A percentile compares a stretch with the other conserved stretches of the same genome.
phyloP scores from a whole-genome alignment of 2,888 invertebrate species.

The Scaptomyza cyrtandrae region DNA sequence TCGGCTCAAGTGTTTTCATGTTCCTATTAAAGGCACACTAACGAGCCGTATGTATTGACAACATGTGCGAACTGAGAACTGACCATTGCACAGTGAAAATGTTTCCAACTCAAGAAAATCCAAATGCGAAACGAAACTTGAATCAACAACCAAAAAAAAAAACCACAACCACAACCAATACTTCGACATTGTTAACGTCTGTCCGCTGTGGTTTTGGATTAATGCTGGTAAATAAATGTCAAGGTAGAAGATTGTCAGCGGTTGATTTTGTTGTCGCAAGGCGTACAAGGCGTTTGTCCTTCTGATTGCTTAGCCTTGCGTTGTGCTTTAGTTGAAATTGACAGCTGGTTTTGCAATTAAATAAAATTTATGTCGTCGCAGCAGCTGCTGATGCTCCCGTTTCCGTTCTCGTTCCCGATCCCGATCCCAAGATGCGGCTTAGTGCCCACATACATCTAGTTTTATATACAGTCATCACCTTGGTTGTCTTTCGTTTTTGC shows the following conservation, averaged over 20 bases:
- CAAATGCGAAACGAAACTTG: conserved; percentile 34
- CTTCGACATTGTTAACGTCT: conserved; percentile 31
- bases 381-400: conserved; percentile 27
- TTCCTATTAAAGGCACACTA: conserved; percentile 34
- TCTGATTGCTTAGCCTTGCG: conserved; percentile 11
- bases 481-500: conserved; percentile 36
- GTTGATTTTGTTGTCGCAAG: conserved; percentile 44
- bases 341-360: conserved; percentile 78
- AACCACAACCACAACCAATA: conserved; percentile 14
- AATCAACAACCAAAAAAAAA: background rate
- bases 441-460: conserved; percentile 5
- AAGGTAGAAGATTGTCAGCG: conserved; percentile 56
- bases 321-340: conserved; percentile 66
- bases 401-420: conserved; percentile 6
- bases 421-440: background rate
- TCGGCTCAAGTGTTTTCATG: background rate
- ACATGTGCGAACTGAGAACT: conserved; percentile 28
- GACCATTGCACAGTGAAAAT: conserved; percentile 19
- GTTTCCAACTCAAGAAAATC: conserved; percentile 50
- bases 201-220: conserved; percentile 21
- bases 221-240: conserved; percentile 67
- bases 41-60: conserved; percentile 46
- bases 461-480: conserved; percentile 22
- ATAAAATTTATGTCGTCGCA: conserved; percentile 73
- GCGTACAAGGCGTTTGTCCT: conserved; percentile 14